phyloP scores from a whole-genome alignment of 2,888 invertebrate species.

The Drosophila neotestacea region DNA sequence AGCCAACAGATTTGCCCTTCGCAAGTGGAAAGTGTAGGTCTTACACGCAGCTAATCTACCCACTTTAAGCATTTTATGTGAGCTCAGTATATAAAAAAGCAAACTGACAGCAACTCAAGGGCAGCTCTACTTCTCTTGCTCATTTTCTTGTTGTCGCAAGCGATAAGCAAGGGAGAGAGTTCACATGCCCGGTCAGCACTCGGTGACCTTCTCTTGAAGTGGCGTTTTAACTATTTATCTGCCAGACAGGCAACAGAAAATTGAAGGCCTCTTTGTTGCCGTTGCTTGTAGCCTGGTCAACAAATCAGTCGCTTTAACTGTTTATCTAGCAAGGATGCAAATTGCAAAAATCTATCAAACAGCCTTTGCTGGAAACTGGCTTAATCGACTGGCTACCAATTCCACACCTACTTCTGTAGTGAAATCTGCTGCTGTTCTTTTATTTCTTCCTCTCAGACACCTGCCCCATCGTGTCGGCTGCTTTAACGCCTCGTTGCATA shows the following conservation, averaged over 20 bases:
- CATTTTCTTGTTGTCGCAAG: constrained; percentile 17
- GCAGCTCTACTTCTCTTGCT: constrained; percentile 36
- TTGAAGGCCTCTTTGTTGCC: constrained; percentile 40
- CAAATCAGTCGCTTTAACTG: constrained; percentile 51
- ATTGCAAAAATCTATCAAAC: constrained; percentile 64
- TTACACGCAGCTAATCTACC: constrained; percentile 63
- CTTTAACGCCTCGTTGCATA: constrained; percentile 72
- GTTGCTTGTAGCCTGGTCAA: constrained; percentile 25
- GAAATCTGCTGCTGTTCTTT: constrained; percentile 16
- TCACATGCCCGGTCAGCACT: constrained; percentile 29
- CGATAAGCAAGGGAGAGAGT: background rate
- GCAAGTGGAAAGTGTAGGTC: constrained; percentile 24
- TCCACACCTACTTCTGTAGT: constrained; percentile 11
- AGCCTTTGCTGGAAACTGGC: constrained; percentile 11
- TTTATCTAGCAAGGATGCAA: constrained; percentile 53
- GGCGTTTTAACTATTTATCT: constrained; percentile 56
- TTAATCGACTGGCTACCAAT: constrained; percentile 43
- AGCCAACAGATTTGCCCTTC: constrained; percentile 9
- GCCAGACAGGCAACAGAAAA: constrained; percentile 40
- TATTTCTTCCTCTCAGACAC: constrained; percentile 27
- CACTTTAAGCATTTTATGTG: constrained; percentile 58
- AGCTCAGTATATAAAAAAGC: constrained; percentile 24
- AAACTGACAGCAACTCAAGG: constrained; percentile 56
- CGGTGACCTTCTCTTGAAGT: constrained; percentile 47
- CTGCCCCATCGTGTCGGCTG: constrained; percentile 34